These are phyloP conservation scores for Noctua janthe DNA, from an alignment of 2,888 invertebrate species.

Conservation along the genomic window DNA sequence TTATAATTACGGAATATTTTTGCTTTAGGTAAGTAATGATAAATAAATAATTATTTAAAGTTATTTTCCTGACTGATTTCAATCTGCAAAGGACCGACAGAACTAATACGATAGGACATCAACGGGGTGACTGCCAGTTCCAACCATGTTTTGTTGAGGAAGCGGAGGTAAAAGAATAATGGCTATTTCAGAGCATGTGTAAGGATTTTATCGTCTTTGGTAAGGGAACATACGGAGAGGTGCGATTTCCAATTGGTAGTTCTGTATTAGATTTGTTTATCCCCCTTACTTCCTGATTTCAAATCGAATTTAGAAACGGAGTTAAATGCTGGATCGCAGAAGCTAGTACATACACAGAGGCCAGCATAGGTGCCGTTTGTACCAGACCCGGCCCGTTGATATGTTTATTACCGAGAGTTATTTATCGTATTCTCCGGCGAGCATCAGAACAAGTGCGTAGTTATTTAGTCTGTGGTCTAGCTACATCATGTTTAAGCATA, in stretches of 20 bases:
- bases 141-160: background rate
- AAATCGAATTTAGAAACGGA: conserved; percentile 15
- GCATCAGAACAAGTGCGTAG: conserved; percentile 21
- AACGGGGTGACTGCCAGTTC: background rate
- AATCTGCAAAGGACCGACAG: background rate
- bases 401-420: conserved; percentile 54
- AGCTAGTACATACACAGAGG: conserved; percentile 26
- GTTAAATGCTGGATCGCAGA: conserved; percentile 8
- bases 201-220: background rate
- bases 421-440: conserved; percentile 30
- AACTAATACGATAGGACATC: background rate
- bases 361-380: conserved; percentile 33
- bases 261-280: conserved; percentile 4
- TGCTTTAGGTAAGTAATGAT: background rate
- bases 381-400: conserved; percentile 43
- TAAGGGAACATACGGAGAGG: background rate
- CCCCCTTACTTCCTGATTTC: conserved; percentile 22
- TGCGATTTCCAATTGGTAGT: background rate
- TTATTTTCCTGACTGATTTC: background rate
- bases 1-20: background rate
- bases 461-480: conserved; percentile 1
- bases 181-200: background rate
- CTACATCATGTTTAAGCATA: conserved; percentile 22
- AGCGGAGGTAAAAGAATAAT: background rate
- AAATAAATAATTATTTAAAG: background rate